Base-by-base conservation (phyloP, 1,140 invertebrate genomes). In the Calosoma granatense region DNA sequence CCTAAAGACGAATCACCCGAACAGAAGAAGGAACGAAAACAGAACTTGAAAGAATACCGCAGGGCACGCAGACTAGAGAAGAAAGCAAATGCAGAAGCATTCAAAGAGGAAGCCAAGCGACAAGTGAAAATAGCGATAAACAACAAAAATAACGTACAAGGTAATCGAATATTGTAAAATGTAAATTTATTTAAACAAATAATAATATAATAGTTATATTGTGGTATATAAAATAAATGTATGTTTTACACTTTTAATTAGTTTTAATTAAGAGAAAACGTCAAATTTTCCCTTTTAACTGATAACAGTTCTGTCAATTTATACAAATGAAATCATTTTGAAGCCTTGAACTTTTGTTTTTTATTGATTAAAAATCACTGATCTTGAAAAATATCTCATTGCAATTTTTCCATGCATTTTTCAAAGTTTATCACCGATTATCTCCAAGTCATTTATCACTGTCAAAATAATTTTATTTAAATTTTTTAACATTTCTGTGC, bases 61-160 rank as follows among this genome's bases (percentile, higher is more conserved):
- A 81, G 77, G 69, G 88, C 92, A 67, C 81, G 94, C 64, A 79
- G 92, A 69, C 67, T 84, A 56, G 93, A 97, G 68, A 88, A 87
- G 71, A 97, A 97, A 69, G 78, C 83, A 0, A 96, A 94, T 67
- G 82, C 80, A 20, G 70, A 82, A 57, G 90, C 90, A 0, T 97
- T 97, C 70, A 93, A 91, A 69, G 85, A 90, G 62, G 91, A 96
- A 70, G 87, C 89, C 72, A 90, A 89, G 67, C 72, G 80, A 23
- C 86, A 90, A 70, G 84, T 87, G 65, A 88, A 89, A 67, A 83
- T 89, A 55, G 71, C 81, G 59, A 72, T 89, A 56, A 91, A 91
- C 67, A 85, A 86, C 62, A 81, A 70, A 66, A 78, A 79, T 65
- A 88, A 87, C 70, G 69, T 87, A 60, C 84, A 88, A 70, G 85